Percentiles rank a stretch among this genome's conserved stretches.
Conservation (phyloP, 2,888 invertebrate species). For the Caenorhabditis imperialis region DNA sequence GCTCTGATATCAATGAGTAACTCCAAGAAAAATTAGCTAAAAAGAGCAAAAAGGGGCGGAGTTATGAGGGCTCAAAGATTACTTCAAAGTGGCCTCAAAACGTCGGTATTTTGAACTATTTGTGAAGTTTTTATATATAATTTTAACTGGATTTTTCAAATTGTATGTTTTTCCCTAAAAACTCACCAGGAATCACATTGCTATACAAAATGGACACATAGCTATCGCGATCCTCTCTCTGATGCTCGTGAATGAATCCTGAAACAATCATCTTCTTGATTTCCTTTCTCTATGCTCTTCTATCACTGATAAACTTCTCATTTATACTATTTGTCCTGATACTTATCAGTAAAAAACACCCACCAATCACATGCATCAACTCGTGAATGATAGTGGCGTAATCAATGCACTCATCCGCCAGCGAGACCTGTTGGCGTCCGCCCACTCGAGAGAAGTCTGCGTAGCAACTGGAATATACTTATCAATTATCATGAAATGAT, state of each 20-base stretch:
- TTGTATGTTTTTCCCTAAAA: too few relatives aligned
- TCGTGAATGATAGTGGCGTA: conserved; percentile 85
- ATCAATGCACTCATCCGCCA: conserved; percentile 80
- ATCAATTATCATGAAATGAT: too few relatives aligned
- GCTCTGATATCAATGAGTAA: too few relatives aligned
- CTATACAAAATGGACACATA: conserved; percentile 73
- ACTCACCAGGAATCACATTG: conserved; percentile 72
- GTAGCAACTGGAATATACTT: conserved; percentile 85
- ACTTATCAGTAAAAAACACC: conserved; percentile 11
- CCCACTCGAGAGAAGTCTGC: conserved; percentile 86
- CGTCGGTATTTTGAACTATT: too few relatives aligned
- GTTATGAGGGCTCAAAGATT: too few relatives aligned
- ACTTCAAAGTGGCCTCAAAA: too few relatives aligned
- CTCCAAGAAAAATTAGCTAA: too few relatives aligned
- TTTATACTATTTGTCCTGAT: too few relatives aligned
- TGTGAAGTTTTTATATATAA: too few relatives aligned
- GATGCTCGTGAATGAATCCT: conserved; percentile 77
- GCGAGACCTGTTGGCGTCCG: conserved; percentile 85
- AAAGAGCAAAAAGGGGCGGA: too few relatives aligned
- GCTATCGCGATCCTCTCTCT: conserved; percentile 75
- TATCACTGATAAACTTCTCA: neutral
- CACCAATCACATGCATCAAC: conserved; percentile 83
- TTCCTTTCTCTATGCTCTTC: neutral
- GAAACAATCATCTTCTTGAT: neutral
- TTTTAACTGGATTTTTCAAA: too few relatives aligned